These are phyloP conservation scores for Micoletzkya japonica DNA, from an alignment of 2,888 invertebrate species.

Conservation along the genomic window DNA sequence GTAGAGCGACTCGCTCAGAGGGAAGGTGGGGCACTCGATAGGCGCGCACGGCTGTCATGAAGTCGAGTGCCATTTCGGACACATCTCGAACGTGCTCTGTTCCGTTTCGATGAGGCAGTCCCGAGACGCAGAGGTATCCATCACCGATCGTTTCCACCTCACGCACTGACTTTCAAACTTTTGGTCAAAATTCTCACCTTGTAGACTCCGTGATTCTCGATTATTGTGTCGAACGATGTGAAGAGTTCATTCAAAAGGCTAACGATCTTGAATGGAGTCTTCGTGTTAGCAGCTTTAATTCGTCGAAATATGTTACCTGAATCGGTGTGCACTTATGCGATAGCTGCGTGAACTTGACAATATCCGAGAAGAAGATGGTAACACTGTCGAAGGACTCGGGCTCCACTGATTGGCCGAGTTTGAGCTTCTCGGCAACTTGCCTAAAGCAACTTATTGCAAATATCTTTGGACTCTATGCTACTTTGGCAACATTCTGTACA, in stretches of 20 bases:
- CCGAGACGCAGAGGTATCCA: slow-evolving; percentile 59
- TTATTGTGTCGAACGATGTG: slow-evolving; percentile 55
- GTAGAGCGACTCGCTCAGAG: not conserved
- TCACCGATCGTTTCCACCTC: slow-evolving; percentile 61
- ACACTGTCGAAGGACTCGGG: slow-evolving; percentile 59
- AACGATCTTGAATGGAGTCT: slow-evolving; percentile 40
- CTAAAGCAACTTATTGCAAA: slow-evolving; percentile 29
- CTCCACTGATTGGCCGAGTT: slow-evolving; percentile 56
- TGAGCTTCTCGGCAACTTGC: slow-evolving; percentile 60
- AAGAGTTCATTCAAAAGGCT: slow-evolving; percentile 57
- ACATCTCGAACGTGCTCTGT: not conserved
- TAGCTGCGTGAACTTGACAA: slow-evolving; percentile 59
- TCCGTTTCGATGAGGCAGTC: slow-evolving; percentile 56
- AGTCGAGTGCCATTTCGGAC: not conserved
- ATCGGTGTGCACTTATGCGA: slow-evolving; percentile 57
- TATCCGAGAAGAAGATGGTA: slow-evolving; percentile 60
- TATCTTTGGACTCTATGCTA: slow-evolving; percentile 8
- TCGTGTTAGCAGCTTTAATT: not conserved
- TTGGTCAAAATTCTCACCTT: slow-evolving; percentile 37
- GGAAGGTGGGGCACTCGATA: not conserved
- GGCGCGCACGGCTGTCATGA: not conserved
- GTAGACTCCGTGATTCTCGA: slow-evolving; percentile 55
- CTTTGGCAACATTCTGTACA: slow-evolving; percentile 57
- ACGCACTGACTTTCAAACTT: not conserved
- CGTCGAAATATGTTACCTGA: slow-evolving; percentile 40